Evolutionary conservation across 2,113 vertebrate species (phyloP), one percentile per base, ranked within the genome.

Genomic region (Gila orcuttii): DNA sequence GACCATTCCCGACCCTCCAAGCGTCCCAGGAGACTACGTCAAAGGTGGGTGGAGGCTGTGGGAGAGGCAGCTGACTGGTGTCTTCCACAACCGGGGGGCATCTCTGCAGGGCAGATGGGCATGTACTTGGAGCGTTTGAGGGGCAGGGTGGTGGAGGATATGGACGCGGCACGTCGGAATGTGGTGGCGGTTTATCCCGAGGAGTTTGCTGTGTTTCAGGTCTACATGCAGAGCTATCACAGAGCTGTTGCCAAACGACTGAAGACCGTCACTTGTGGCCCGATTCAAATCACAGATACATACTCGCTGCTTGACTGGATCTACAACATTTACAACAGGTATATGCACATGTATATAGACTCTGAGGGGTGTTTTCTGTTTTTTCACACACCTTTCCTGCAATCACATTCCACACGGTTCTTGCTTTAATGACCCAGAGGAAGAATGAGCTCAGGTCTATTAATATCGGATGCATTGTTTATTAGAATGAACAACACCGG

Each of bases 271-370:
- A 95, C 95, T 0, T 91, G 91, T 50, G 92, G 93, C 0, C 93
- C 93, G 0, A 91, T 98, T 39, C 92, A 93, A 36, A 95, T 97
- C 82, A 90, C 95, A 0, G 96, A 98, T 1, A 96, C 96, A 77
- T 97, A 97, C 90, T 95, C 95, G 9, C 91, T 98, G 62, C 92
- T 98, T 21, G 96, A 97, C 79, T 98, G 97, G 97, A 96, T 96
- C 93, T 95, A 96, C 92, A 97, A 97, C 79, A 92, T 95, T 91
- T 98, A 98, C 92, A 95, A 94, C 91, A 96, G 96, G 97, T 97
- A 85, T 31, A 11, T 64, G 15, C 64, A 66, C 19, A 15, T 68
- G 62, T 23, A 23, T 0, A 66, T 45, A 47, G 33, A 59, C 17
- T 9, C 33, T 42, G 60, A 31, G 33, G 28, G 39, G 42, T 45